Conservation (phyloP, 2,113 vertebrate genomes). For the Galeopterus variegatus region DNA sequence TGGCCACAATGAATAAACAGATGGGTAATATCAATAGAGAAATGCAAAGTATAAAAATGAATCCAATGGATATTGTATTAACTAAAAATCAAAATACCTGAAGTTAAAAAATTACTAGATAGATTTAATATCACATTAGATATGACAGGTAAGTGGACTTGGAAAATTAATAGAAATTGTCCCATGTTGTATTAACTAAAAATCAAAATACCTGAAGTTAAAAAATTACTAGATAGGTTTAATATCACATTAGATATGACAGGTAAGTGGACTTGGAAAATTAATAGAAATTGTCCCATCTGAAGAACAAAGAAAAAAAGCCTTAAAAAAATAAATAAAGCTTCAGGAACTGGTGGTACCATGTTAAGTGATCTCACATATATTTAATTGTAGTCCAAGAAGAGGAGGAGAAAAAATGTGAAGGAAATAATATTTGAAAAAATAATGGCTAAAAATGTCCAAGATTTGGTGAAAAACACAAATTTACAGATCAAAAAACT, state of each 20-base stretch:
- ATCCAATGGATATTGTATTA: not conserved
- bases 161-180: slow-evolving; percentile 5
- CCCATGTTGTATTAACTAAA: not conserved
- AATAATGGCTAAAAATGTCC: not conserved
- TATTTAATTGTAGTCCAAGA: not conserved
- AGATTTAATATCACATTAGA: not conserved
- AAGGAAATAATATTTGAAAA: not conserved
- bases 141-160: not conserved
- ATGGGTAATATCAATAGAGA: not conserved
- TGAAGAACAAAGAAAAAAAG: not conserved
- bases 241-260: not conserved
- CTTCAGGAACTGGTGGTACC: not conserved
- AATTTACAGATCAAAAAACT: not conserved
- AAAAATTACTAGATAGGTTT: not conserved
- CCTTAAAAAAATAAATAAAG: not conserved
- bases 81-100: not conserved
- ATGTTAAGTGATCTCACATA: not conserved
- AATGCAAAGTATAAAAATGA: not conserved
- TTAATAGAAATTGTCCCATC: not conserved
- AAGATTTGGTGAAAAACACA: slow-evolving; percentile 20
- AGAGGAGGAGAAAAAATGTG: not conserved
- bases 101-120: not conserved
- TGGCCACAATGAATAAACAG: not conserved
- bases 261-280: not conserved
- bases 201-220: not conserved